Percentiles rank a stretch among this genome's conserved stretches.
Evolutionary conservation across 2,113 vertebrate species (phyloP).

Genomic region (Amazona vittata): DNA sequence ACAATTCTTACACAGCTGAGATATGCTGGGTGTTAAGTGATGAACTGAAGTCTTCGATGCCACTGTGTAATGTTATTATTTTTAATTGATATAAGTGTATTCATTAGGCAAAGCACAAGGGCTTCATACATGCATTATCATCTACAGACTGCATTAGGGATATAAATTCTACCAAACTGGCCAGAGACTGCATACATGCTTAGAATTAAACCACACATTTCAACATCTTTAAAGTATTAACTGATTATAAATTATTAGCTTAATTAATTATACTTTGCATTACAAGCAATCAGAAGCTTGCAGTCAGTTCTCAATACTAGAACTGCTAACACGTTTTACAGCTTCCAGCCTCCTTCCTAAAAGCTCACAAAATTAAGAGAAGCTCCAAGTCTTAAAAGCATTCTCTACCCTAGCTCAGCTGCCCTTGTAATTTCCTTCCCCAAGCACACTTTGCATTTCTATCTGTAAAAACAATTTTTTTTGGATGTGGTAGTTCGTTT

Average conservation of each 20-base stretch:
- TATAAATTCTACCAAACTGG: background rate
- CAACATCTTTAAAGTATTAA: background rate
- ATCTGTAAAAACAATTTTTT: background rate
- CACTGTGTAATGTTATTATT: background rate
- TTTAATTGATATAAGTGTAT: background rate
- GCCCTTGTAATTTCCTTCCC: background rate
- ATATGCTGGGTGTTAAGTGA: background rate
- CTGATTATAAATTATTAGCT: background rate
- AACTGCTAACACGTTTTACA: background rate
- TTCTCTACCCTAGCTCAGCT: background rate
- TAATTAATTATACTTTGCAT: background rate
- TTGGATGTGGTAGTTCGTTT: background rate
- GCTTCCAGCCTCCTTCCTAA: background rate
- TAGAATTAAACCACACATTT: background rate
- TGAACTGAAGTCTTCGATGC: background rate
- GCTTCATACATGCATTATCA: background rate
- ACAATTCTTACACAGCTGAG: background rate
- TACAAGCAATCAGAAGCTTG: background rate
- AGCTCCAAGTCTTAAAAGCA: background rate
- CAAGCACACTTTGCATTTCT: background rate
- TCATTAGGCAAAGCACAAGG: background rate
- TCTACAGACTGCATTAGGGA: background rate
- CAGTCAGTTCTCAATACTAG: background rate
- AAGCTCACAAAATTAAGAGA: background rate
- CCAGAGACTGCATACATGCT: background rate